Evolutionary conservation across 2,888 invertebrate genomes (phyloP).

Genomic region (Lasius fuliginosus): DNA sequence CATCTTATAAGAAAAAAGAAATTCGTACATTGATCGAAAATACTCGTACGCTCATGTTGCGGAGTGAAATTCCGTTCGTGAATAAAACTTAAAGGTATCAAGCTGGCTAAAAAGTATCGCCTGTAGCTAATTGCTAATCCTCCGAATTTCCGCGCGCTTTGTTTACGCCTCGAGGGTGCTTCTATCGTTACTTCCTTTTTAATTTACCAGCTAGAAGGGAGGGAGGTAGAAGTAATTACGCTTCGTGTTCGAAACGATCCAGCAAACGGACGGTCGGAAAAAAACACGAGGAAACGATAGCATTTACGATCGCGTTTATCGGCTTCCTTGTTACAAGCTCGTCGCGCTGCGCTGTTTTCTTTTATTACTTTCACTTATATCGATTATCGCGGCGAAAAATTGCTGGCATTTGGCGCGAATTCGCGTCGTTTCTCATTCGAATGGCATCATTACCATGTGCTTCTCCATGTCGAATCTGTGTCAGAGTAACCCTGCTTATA

Average conservation of each 20-base stretch:
- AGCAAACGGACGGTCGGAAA: conserved; percentile 7
- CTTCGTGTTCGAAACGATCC: conserved; percentile 42
- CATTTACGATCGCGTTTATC: conserved; percentile 56
- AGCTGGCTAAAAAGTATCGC: not conserved
- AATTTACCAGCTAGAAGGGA: conserved; percentile 32
- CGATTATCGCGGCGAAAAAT: conserved; percentile 61
- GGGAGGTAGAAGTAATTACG: conserved; percentile 49
- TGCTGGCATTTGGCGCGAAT: conserved; percentile 48
- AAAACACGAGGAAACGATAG: conserved; percentile 46
- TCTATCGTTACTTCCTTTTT: conserved; percentile 38
- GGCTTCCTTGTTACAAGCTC: conserved; percentile 44
- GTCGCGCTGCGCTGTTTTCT: conserved; percentile 39
- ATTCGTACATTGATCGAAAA: not conserved
- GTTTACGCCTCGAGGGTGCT: not conserved
- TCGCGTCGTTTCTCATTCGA: conserved; percentile 63
- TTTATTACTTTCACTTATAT: conserved; percentile 39
- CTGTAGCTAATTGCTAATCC: conserved; percentile 34
- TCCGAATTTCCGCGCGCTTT: conserved; percentile 33
- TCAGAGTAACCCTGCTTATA: conserved; percentile 26
- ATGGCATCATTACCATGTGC: conserved; percentile 60
- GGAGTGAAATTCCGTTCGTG: not conserved
- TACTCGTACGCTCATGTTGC: not conserved
- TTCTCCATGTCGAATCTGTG: conserved; percentile 55
- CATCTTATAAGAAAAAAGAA: not conserved
- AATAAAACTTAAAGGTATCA: conserved; percentile 13